Percentiles rank a stretch among this genome's conserved stretches.
phyloP scores from a whole-genome alignment of 2,888 invertebrate species.

The Leucophora obtusa region DNA sequence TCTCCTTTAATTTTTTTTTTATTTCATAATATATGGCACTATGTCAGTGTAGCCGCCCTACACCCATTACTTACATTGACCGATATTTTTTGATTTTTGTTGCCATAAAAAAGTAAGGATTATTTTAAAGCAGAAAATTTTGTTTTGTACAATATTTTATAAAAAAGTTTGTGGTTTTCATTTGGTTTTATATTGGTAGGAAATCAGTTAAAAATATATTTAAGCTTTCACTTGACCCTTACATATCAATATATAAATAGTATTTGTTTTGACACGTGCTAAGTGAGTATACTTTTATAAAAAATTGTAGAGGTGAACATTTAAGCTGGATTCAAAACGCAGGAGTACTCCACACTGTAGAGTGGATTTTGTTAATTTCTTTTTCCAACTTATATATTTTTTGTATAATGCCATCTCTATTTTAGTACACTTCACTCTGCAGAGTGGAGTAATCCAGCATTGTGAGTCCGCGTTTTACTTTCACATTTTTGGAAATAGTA shows the following conservation, averaged over 20 bases:
- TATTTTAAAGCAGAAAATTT: conserved; percentile 20
- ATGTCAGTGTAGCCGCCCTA: conserved; percentile 76
- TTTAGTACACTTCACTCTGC: no score
- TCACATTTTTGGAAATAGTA: no score
- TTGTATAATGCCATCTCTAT: no score
- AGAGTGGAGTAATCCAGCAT: no score
- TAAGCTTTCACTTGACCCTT: conserved; percentile 77
- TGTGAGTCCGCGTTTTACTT: no score
- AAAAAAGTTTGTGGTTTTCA: conserved; percentile 38
- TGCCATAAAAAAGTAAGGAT: conserved; percentile 7
- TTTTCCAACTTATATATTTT: no score
- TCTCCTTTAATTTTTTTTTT: conserved; percentile 24
- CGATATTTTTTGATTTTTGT: conserved; percentile 43
- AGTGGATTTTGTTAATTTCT: no score
- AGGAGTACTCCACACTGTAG: no score
- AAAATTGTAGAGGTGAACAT: background rate
- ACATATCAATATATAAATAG: conserved; percentile 75
- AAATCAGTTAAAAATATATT: conserved; percentile 39
- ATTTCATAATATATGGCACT: conserved; percentile 74
- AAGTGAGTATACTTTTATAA: conserved; percentile 47
- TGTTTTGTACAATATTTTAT: conserved; percentile 34
- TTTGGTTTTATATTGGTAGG: conserved; percentile 36
- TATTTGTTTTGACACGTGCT: conserved; percentile 65
- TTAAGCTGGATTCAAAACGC: no score
- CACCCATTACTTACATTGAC: conserved; percentile 71